Conservation (phyloP, 2,888 invertebrate genomes). For the Atethmia centrago region DNA sequence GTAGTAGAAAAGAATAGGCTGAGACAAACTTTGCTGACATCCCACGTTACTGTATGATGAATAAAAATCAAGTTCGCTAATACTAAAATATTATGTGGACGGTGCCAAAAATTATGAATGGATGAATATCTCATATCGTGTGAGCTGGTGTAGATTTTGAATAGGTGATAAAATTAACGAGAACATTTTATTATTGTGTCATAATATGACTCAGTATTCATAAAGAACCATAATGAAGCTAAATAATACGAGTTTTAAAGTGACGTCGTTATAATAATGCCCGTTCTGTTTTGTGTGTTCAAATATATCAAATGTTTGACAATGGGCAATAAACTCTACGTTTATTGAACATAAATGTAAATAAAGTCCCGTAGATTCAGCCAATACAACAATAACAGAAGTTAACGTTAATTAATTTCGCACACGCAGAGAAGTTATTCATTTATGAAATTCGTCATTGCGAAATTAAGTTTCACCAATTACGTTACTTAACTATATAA, state of each 20-base stretch:
- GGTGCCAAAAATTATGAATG: slow-evolving; percentile 65
- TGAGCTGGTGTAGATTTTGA: slow-evolving; percentile 55
- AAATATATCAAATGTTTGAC: slow-evolving; percentile 39
- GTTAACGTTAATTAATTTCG: slow-evolving; percentile 58
- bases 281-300: slow-evolving; percentile 37
- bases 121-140: slow-evolving; percentile 52
- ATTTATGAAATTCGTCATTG: slow-evolving; percentile 56
- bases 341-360: slow-evolving; percentile 37
- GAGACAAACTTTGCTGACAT: slow-evolving; percentile 27
- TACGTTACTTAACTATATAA: slow-evolving; percentile 47
- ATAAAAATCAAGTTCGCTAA: slow-evolving; percentile 33
- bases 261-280: slow-evolving; percentile 63
- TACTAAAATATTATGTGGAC: slow-evolving; percentile 36
- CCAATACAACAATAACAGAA: slow-evolving; percentile 41
- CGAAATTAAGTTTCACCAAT: slow-evolving; percentile 56
- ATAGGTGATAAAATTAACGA: slow-evolving; percentile 60
- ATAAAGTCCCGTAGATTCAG: slow-evolving; percentile 31
- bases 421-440: slow-evolving; percentile 48
- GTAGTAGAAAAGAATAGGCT: slow-evolving; percentile 42
- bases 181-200: slow-evolving; percentile 63
- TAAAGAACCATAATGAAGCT: slow-evolving; percentile 60
- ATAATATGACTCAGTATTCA: slow-evolving; percentile 65
- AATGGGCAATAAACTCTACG: slow-evolving; percentile 43
- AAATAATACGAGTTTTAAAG: slow-evolving; percentile 59
- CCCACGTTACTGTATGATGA: slow-evolving; percentile 35